phyloP scores from a whole-genome alignment of 2,113 vertebrate species.

The Cacatua alba region DNA sequence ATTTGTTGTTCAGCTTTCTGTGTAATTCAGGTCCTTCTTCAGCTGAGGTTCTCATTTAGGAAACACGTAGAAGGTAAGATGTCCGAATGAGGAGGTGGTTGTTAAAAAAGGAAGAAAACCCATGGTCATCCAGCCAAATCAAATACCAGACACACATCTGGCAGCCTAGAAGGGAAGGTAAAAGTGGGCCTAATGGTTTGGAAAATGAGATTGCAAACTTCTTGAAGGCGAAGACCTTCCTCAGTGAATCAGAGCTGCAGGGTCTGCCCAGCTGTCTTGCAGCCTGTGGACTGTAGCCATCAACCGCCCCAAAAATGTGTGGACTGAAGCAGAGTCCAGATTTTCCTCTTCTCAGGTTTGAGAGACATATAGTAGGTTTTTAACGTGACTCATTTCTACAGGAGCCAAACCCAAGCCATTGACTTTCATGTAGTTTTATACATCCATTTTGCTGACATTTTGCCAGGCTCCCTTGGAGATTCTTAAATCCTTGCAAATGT shows the following conservation, averaged over 20 bases:
- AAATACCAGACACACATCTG: not conserved
- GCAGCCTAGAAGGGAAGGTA: not conserved
- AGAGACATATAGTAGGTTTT: not conserved
- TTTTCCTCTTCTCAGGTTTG: not conserved
- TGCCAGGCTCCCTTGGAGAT: constrained; percentile 9
- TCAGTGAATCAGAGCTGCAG: not conserved
- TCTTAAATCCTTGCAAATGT: constrained; percentile 32
- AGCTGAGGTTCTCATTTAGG: not conserved
- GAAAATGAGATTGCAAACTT: constrained; percentile 12
- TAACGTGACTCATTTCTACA: not conserved
- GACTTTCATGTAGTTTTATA: constrained; percentile 14
- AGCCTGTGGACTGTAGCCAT: not conserved
- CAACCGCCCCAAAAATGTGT: not conserved
- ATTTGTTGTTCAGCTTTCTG: not conserved
- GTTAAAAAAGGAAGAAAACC: not conserved
- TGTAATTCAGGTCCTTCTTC: not conserved
- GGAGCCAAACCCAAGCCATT: not conserved
- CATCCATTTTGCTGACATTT: constrained; percentile 21
- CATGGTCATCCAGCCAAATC: not conserved
- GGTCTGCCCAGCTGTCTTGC: not conserved
- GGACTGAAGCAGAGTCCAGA: not conserved
- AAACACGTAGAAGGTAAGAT: not conserved
- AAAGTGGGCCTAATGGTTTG: not conserved
- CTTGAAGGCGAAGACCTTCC: not conserved
- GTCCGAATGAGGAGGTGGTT: not conserved